Percentiles rank a stretch among this genome's conserved stretches.
These are phyloP conservation scores for Xenopus laevis DNA, from an alignment of 2,113 vertebrate species.

Conservation along the genomic window DNA sequence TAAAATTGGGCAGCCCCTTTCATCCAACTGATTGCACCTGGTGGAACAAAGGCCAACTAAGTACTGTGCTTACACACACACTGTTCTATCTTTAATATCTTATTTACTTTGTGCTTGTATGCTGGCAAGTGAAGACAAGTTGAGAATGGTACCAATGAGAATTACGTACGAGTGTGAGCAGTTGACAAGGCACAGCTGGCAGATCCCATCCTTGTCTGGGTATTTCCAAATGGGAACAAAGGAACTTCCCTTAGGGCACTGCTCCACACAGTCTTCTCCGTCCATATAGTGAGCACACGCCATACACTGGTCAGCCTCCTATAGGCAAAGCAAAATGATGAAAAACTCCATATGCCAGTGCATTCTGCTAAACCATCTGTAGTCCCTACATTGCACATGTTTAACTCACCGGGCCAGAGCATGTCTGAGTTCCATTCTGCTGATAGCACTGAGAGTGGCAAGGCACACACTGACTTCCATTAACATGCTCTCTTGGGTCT, in stretches of 20 bases:
- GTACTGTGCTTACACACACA: not conserved
- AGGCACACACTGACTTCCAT: conserved; percentile 68
- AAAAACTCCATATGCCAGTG: not conserved
- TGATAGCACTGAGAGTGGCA: conserved; percentile 86
- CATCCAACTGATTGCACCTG: conserved; percentile 81
- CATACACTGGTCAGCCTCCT: conserved; percentile 81
- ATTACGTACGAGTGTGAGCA: conserved; percentile 85
- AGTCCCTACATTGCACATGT: not conserved
- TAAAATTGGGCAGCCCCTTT: conserved; percentile 81
- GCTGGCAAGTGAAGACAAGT: no score
- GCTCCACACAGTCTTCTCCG: conserved; percentile 74
- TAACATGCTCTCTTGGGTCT: conserved; percentile 69
- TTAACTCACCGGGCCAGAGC: conserved; percentile 77
- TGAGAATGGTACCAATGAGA: not conserved
- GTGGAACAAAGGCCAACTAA: conserved; percentile 27
- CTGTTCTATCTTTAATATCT: no score
- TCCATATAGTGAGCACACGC: conserved; percentile 82
- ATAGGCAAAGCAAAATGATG: not conserved
- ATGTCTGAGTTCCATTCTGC: conserved; percentile 80
- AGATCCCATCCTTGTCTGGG: conserved; percentile 73
- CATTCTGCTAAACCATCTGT: not conserved
- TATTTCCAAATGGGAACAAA: conserved; percentile 89
- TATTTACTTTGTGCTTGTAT: no score
- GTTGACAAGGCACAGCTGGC: conserved; percentile 84
- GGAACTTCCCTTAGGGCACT: conserved; percentile 84